These are phyloP conservation scores for Nilaparvata lugens DNA, from an alignment of 1,140 invertebrate genomes.

Conservation along the genomic window DNA sequence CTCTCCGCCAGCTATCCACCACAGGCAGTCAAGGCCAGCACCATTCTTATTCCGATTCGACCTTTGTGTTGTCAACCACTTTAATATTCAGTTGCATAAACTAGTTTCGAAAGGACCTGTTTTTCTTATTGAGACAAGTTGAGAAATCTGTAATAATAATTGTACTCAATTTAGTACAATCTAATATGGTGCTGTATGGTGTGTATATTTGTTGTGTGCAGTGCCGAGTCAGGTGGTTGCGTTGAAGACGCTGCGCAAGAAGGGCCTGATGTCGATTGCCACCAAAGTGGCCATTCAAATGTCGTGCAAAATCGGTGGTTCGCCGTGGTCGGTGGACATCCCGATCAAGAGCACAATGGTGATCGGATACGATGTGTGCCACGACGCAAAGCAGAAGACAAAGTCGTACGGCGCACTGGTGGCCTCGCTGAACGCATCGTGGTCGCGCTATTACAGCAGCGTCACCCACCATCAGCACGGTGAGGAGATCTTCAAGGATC, in stretches of 20 bases:
- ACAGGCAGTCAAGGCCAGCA: too few relatives aligned
- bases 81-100: too few relatives aligned
- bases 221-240: constrained; percentile 68
- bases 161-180: too few relatives aligned
- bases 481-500: constrained; percentile 59
- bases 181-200: too few relatives aligned
- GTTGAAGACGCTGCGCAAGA: constrained; percentile 43
- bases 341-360: constrained; percentile 57
- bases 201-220: constrained; percentile 15
- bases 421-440: constrained; percentile 53
- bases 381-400: constrained; percentile 52
- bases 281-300: constrained; percentile 80
- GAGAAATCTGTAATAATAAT: too few relatives aligned
- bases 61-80: too few relatives aligned
- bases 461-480: constrained; percentile 57
- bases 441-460: constrained; percentile 56
- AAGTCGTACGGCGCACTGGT: constrained; percentile 67
- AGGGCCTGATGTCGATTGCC: constrained; percentile 57
- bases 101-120: too few relatives aligned
- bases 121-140: too few relatives aligned
- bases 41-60: too few relatives aligned
- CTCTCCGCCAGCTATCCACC: too few relatives aligned
- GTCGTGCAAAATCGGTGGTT: constrained; percentile 82
- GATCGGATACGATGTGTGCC: constrained; percentile 80
- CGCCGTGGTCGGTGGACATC: constrained; percentile 67